Conservation (phyloP, 2,113 vertebrate genomes). For the Paramormyrops kingsleyae region DNA sequence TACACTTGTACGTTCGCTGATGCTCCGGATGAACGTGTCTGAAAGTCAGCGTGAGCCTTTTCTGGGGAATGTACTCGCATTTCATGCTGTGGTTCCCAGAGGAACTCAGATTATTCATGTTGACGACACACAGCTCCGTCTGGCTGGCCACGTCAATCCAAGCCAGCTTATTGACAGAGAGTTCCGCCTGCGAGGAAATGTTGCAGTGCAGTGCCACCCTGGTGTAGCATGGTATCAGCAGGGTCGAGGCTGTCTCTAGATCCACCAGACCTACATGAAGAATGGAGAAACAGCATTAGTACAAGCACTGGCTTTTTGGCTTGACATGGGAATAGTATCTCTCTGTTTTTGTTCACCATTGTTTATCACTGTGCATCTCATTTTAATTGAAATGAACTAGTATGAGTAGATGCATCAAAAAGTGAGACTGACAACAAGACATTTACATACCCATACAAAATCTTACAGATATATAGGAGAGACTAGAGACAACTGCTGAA, state of each 20-base stretch:
- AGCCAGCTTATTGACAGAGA: not conserved
- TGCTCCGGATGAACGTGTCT: not conserved
- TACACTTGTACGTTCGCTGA: constrained; percentile 3
- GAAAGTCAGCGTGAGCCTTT: not conserved
- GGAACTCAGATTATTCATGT: no score
- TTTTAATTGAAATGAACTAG: not conserved
- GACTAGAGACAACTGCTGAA: not conserved
- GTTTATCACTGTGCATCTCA: not conserved
- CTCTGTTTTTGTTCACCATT: not conserved
- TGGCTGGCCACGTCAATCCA: not conserved
- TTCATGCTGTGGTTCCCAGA: not conserved
- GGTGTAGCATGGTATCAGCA: not conserved
- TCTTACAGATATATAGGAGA: not conserved
- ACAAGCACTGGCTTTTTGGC: not conserved
- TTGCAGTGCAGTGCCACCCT: not conserved
- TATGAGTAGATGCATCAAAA: not conserved
- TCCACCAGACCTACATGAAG: not conserved
- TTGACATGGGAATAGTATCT: not conserved
- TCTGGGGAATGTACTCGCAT: not conserved
- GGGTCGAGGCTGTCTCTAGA: not conserved
- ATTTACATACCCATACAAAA: not conserved
- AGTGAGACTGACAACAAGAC: not conserved
- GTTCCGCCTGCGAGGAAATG: not conserved
- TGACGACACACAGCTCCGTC: not conserved
- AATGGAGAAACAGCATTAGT: not conserved